Evolutionary conservation across 2,888 invertebrate species (phyloP).

Genomic region (Erynnis tages): DNA sequence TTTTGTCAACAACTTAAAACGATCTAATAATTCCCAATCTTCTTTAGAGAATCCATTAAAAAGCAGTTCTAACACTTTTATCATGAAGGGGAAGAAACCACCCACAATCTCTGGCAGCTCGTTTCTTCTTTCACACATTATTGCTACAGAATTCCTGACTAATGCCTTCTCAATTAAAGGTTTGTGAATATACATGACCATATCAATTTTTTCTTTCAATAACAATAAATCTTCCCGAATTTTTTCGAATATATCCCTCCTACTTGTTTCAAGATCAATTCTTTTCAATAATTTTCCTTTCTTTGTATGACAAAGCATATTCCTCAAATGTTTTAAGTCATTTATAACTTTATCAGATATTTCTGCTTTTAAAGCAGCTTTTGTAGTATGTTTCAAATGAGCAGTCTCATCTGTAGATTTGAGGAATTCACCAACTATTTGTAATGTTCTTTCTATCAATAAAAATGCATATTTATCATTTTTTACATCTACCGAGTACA

Average conservation of each 20-base stretch:
- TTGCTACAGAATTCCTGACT: neutral
- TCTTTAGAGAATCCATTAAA: conserved; percentile 1
- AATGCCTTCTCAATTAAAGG: conserved; percentile 25
- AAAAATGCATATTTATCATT: conserved; percentile 1
- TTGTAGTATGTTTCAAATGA: too few species aligned
- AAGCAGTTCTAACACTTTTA: neutral
- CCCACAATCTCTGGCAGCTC: neutral
- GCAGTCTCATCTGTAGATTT: too few species aligned
- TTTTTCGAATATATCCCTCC: conserved; percentile 8
- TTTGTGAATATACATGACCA: conserved; percentile 17
- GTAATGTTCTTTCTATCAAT: too few species aligned
- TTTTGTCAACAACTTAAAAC: too few species aligned
- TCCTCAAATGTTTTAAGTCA: conserved; percentile 22
- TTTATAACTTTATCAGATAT: conserved; percentile 25
- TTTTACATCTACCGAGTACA: conserved; percentile 5
- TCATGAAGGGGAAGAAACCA: neutral
- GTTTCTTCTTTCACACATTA: conserved; percentile 11
- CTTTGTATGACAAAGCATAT: conserved; percentile 23
- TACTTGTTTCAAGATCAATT: conserved; percentile 24
- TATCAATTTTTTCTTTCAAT: conserved; percentile 21
- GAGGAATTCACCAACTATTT: too few species aligned
- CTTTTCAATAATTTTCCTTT: conserved; percentile 22
- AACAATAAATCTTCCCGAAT: conserved; percentile 20
- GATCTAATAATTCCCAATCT: too few species aligned
- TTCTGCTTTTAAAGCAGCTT: too few species aligned